A percentile compares a stretch with the other conserved stretches of the same genome.
Conservation (phyloP, 2,113 vertebrate species). For the Parus major region DNA sequence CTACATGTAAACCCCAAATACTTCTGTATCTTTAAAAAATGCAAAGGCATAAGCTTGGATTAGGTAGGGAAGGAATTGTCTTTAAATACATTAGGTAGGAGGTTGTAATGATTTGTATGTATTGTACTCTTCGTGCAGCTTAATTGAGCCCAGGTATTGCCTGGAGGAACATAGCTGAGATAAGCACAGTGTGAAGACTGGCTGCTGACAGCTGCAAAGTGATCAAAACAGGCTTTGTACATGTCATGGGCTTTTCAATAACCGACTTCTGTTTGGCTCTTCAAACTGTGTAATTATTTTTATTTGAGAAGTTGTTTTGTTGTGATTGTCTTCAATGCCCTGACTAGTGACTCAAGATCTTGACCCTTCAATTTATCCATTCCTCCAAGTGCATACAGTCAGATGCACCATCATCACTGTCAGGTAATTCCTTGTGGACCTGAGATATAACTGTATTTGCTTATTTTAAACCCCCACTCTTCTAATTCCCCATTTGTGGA, state of each 20-base stretch:
- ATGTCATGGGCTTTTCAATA: not conserved
- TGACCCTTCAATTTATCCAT: not conserved
- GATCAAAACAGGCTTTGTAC: not conserved
- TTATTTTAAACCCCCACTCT: not conserved
- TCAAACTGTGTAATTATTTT: not conserved
- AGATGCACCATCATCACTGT: not conserved
- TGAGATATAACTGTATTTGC: not conserved
- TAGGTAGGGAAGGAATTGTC: not conserved
- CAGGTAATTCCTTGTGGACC: not conserved
- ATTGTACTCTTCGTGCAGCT: not conserved
- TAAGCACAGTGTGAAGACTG: rapidly evolving
- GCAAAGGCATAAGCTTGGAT: not conserved
- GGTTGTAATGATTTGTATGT: not conserved
- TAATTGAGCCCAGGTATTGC: rapidly evolving
- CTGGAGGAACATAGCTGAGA: not conserved
- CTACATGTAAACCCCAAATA: not conserved
- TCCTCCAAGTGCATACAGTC: not conserved
- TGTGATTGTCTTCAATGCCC: not conserved
- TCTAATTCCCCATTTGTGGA: not conserved
- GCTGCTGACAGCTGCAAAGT: not conserved
- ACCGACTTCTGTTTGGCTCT: not conserved
- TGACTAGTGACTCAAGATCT: not conserved
- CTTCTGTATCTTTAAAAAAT: not conserved
- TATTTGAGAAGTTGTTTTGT: not conserved
- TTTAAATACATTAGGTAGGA: not conserved